Percentiles rank a stretch among this genome's conserved stretches.
These are phyloP conservation scores for Streptopelia turtur DNA, from an alignment of 2,797 vertebrate species.

Conservation along the genomic window DNA sequence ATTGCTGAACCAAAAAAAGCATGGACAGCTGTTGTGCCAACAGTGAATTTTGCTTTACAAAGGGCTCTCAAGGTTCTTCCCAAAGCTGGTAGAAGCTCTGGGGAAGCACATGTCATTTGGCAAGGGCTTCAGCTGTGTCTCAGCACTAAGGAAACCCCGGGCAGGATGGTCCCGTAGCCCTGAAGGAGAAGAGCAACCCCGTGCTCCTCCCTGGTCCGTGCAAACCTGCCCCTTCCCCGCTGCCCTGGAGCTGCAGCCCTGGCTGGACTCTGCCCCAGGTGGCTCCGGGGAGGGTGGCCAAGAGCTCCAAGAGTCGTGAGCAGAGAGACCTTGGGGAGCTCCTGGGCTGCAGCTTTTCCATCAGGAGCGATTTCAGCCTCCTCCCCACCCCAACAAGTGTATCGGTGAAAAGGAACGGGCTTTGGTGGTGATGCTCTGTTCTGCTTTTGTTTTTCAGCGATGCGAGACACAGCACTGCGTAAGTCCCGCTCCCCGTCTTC, in stretches of 20 bases:
- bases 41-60: neutral
- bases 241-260: neutral
- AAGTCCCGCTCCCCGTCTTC: no score
- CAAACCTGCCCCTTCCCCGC: neutral
- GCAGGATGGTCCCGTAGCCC: neutral
- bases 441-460: no score
- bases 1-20: neutral
- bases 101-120: no score
- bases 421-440: no score
- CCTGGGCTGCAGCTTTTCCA: neutral
- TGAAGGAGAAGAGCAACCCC: neutral
- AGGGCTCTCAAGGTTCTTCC: neutral
- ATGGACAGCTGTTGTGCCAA: neutral
- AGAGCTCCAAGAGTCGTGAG: neutral
- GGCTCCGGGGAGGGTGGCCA: accelerated
- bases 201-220: neutral
- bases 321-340: neutral
- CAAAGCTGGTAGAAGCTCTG: neutral
- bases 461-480: no score
- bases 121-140: neutral
- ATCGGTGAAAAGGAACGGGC: accelerated
- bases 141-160: neutral
- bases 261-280: neutral
- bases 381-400: neutral
- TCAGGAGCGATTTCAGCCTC: neutral